A percentile compares a stretch with the other conserved stretches of the same genome.
These are phyloP conservation scores for Anarrhichthys ocellatus DNA, from an alignment of 2,113 vertebrate species.

Conservation along the genomic window DNA sequence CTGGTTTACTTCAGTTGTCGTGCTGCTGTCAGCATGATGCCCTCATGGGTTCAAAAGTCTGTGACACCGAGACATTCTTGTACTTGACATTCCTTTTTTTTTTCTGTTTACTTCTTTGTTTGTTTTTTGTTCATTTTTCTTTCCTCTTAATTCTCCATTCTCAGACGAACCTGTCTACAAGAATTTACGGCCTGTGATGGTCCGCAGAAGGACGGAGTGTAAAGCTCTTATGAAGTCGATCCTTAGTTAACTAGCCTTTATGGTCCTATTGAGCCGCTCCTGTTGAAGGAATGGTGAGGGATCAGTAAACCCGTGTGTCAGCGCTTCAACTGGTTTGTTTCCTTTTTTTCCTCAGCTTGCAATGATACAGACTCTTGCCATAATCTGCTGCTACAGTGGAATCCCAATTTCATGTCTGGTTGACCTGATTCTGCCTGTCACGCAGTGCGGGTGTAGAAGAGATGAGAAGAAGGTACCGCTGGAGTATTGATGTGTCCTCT, in stretches of 20 bases:
- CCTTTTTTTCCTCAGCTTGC: conserved; percentile 47
- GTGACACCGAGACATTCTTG: conserved; percentile 66
- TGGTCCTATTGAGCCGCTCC: conserved; percentile 81
- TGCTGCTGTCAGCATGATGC: conserved; percentile 74
- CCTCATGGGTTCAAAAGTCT: conserved; percentile 72
- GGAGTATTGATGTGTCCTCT: conserved; percentile 33
- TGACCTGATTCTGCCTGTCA: conserved; percentile 50
- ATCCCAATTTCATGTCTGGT: conserved; percentile 47
- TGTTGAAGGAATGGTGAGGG: conserved; percentile 77
- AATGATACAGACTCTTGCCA: conserved; percentile 45
- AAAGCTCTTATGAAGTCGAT: conserved; percentile 24
- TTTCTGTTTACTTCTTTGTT: conserved; percentile 16
- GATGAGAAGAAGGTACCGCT: conserved; percentile 31
- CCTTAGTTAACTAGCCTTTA: conserved; percentile 45
- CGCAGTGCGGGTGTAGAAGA: conserved; percentile 21
- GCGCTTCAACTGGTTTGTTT: conserved; percentile 48
- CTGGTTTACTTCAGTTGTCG: conserved; percentile 81
- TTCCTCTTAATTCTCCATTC: conserved; percentile 31
- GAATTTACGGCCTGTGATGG: conserved; percentile 14
- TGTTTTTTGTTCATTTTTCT: conserved; percentile 24
- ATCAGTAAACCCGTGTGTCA: conserved; percentile 65
- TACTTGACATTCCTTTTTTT: conserved; percentile 81
- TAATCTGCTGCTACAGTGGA: conserved; percentile 23
- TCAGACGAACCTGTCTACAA: conserved; percentile 24
- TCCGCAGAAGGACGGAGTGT: conserved; percentile 5